Evolutionary conservation across 2,888 invertebrate genomes (phyloP).

Genomic region (Lamellibrachia columna): DNA sequence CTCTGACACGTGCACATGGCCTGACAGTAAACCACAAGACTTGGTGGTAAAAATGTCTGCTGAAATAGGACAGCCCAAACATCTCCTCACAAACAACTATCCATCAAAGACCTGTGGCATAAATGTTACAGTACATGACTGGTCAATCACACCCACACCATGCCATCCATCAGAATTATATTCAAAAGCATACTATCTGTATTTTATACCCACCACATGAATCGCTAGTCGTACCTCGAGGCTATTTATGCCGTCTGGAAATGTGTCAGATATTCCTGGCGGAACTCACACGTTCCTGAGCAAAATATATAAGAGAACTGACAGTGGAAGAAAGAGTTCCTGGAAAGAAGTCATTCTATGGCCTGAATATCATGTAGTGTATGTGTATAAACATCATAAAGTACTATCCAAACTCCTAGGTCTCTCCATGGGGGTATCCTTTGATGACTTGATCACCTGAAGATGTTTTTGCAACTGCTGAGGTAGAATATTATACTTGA

Average conservation of each 20-base stretch:
- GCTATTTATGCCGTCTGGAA: background rate
- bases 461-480: background rate
- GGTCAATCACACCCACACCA: background rate
- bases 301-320: background rate
- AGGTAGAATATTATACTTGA: background rate
- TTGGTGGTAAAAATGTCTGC: background rate
- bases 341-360: background rate
- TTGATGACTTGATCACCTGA: background rate
- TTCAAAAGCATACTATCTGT: slow-evolving; percentile 3
- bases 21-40: background rate
- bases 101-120: background rate
- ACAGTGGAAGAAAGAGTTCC: background rate
- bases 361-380: background rate
- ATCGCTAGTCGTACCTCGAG: background rate
- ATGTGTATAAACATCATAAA: background rate
- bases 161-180: background rate
- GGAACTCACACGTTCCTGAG: background rate
- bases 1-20: no score
- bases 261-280: background rate
- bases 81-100: background rate
- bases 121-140: background rate
- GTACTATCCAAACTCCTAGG: background rate
- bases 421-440: background rate
- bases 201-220: slow-evolving; percentile 8
- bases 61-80: background rate